These are phyloP conservation scores for Cryptoblepharus egeriae DNA, from an alignment of 2,797 vertebrate genomes.

Conservation along the genomic window DNA sequence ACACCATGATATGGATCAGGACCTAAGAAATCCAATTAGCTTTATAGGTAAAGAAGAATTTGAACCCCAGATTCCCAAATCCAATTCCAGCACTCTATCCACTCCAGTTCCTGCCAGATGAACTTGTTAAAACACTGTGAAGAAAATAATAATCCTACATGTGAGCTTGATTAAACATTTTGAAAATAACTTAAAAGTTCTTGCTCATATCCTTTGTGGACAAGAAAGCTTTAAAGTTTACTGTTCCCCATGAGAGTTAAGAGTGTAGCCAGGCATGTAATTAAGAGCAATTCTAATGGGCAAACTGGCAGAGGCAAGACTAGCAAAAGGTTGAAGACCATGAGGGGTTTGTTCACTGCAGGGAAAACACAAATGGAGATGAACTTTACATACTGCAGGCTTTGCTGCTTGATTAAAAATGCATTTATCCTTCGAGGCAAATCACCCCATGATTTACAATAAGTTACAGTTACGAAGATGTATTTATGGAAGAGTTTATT, in stretches of 20 bases:
- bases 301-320: conserved; percentile 57
- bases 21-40: neutral
- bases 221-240: conserved; percentile 67
- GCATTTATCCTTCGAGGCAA: conserved; percentile 75
- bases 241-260: conserved; percentile 58
- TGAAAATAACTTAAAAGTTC: conserved; percentile 53
- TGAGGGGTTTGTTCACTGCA: conserved; percentile 53
- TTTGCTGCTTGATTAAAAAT: conserved; percentile 76
- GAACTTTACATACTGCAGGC: conserved; percentile 67
- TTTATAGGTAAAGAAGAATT: neutral
- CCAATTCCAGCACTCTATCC: neutral
- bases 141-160: conserved; percentile 31
- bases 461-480: conserved; percentile 60
- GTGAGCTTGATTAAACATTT: conserved; percentile 18
- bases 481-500: conserved; percentile 52
- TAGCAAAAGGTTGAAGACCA: conserved; percentile 60
- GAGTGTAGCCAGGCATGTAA: conserved; percentile 69
- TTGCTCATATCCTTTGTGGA: conserved; percentile 59
- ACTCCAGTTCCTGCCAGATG: neutral
- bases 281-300: conserved; percentile 60
- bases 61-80: neutral
- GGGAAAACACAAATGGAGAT: conserved; percentile 62
- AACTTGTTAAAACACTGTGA: conserved; percentile 13
- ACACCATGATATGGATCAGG: neutral
- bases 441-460: conserved; percentile 57